Evolutionary conservation across 2,797 vertebrate species (phyloP).

Genomic region (Columba guinea): DNA sequence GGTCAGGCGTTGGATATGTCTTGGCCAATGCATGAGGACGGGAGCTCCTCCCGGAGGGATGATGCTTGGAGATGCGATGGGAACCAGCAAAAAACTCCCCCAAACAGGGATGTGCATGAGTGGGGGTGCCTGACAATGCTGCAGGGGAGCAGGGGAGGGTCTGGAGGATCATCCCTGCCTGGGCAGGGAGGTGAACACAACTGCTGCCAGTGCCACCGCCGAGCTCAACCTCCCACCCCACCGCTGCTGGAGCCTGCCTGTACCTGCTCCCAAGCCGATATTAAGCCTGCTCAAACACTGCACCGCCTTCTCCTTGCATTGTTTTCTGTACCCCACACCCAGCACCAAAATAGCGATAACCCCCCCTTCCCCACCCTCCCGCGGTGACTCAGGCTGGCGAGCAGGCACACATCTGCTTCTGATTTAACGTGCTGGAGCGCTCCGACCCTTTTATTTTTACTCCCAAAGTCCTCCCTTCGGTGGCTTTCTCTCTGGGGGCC

Average conservation of each 20-base stretch:
- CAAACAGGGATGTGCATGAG: background rate
- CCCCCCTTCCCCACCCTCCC: constrained; percentile 57
- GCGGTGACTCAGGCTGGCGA: constrained; percentile 75
- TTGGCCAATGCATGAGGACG: rapidly evolving
- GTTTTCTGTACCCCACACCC: constrained; percentile 75
- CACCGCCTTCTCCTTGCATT: constrained; percentile 70
- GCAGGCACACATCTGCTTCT: constrained; percentile 74
- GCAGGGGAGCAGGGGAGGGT: background rate
- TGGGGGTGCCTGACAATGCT: background rate
- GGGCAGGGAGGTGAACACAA: background rate
- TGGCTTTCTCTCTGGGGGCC: background rate
- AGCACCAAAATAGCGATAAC: constrained; percentile 73
- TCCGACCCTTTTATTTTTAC: constrained; percentile 59
- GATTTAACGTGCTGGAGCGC: constrained; percentile 55
- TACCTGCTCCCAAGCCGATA: constrained; percentile 71
- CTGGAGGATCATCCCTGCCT: background rate
- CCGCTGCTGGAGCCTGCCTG: constrained; percentile 59
- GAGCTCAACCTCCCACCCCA: constrained; percentile 40
- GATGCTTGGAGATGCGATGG: rapidly evolving
- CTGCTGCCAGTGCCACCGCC: background rate
- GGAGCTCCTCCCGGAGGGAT: background rate
- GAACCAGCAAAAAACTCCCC: background rate
- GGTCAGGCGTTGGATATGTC: rapidly evolving
- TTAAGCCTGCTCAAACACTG: constrained; percentile 70
- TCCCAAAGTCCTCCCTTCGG: background rate